Evolutionary conservation across 1,140 invertebrate species (phyloP).

Genomic region (Archivesica marissinica): DNA sequence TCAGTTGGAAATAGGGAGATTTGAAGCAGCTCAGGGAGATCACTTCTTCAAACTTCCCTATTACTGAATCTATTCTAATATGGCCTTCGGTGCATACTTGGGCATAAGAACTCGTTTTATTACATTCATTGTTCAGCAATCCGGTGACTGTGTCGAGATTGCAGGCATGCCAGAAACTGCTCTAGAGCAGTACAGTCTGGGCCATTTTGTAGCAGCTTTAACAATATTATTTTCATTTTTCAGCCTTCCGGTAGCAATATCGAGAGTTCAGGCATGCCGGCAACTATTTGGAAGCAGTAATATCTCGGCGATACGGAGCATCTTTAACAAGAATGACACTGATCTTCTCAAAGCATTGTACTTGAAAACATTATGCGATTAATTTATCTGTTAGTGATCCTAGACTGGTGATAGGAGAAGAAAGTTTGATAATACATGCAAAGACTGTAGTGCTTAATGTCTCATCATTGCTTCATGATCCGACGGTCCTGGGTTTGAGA

Average conservation of each 20-base stretch:
- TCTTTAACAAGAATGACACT: constrained; percentile 16
- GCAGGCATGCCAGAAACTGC: background rate
- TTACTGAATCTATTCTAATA: background rate
- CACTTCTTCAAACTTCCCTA: background rate
- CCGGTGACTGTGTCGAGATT: background rate
- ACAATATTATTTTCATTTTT: too few relatives aligned
- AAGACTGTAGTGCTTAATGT: too few relatives aligned
- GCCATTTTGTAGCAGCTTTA: too few relatives aligned
- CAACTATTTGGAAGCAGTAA: constrained; percentile 14
- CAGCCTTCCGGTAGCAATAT: constrained; percentile 19
- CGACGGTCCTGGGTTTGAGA: too few relatives aligned
- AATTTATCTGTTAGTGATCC: too few relatives aligned
- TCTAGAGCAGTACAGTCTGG: background rate
- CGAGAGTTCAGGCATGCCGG: constrained; percentile 5
- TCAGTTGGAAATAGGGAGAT: too few relatives aligned
- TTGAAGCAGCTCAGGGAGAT: too few relatives aligned
- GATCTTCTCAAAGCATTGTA: constrained; percentile 16
- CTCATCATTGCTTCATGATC: too few relatives aligned
- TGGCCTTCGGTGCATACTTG: background rate
- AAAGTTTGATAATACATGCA: too few relatives aligned
- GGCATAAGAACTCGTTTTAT: background rate
- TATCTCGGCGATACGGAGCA: background rate
- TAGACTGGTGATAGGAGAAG: too few relatives aligned
- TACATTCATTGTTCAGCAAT: background rate
- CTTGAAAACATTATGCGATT: background rate